Evolutionary conservation across 1,140 invertebrate species (phyloP).

Genomic region (Araneus ventricosus): DNA sequence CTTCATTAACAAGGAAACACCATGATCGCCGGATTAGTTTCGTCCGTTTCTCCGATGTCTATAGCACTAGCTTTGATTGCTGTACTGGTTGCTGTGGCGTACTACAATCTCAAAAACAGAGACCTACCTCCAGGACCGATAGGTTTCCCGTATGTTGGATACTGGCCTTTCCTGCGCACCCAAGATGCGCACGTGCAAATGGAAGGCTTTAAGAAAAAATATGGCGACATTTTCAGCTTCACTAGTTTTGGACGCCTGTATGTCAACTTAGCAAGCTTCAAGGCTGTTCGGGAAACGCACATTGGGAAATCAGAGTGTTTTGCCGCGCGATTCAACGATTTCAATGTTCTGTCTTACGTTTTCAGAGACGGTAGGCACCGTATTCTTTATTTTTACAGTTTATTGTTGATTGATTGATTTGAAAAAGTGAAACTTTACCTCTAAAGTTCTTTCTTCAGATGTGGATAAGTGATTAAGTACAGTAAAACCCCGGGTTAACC

Average conservation of each 20-base stretch:
- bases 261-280: background rate
- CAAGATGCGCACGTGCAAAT: background rate
- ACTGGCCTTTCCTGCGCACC: background rate
- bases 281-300: background rate
- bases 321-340: background rate
- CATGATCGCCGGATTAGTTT: background rate
- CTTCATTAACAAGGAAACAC: too few relatives aligned
- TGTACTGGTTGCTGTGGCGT: background rate
- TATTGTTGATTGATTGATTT: too few relatives aligned
- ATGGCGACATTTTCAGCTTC: slow-evolving; percentile 37
- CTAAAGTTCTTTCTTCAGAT: too few relatives aligned
- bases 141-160: slow-evolving; percentile 16
- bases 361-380: background rate
- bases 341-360: background rate
- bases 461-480: too few relatives aligned
- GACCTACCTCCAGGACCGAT: background rate
- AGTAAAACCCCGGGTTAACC: too few relatives aligned
- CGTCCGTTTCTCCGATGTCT: background rate
- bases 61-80: background rate
- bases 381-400: too few relatives aligned
- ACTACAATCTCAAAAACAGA: slow-evolving; percentile 8
- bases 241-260: background rate
- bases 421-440: too few relatives aligned
- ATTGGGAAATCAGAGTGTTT: background rate
- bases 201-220: background rate